Conservation (phyloP, 1,140 invertebrate species). For the Polypedilum vanderplanki region DNA sequence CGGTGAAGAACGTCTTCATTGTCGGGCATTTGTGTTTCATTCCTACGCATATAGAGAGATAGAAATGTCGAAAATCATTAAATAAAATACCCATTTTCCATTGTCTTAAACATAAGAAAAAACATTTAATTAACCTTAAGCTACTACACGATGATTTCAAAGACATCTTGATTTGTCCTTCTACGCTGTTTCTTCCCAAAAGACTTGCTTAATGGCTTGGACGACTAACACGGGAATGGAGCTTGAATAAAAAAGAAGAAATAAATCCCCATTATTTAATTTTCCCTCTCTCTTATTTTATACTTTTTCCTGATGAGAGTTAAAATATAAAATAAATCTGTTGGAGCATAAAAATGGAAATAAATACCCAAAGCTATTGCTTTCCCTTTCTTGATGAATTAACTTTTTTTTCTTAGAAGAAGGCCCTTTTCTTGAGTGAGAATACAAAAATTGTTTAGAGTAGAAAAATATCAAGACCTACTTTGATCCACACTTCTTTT, state of each 20-base stretch:
- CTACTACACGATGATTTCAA: slow-evolving; percentile 16
- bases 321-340: slow-evolving; percentile 29
- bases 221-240: slow-evolving; percentile 7
- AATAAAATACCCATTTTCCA: slow-evolving; percentile 22
- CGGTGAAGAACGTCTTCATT: not conserved
- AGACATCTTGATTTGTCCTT: slow-evolving; percentile 26
- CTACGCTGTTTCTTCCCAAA: not conserved
- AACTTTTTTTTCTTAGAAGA: not conserved
- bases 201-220: slow-evolving; percentile 20
- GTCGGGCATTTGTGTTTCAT: not conserved
- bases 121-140: slow-evolving; percentile 28
- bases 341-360: slow-evolving; percentile 29
- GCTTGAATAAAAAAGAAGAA: not conserved
- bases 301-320: not conserved
- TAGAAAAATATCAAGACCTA: not conserved
- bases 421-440: not conserved
- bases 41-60: not conserved
- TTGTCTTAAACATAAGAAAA: slow-evolving; percentile 16
- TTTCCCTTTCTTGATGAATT: slow-evolving; percentile 22
- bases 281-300: not conserved
- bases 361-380: slow-evolving; percentile 24
- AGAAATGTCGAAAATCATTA: slow-evolving; percentile 27
- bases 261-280: slow-evolving; percentile 20
- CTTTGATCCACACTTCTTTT: not conserved
- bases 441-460: not conserved